These are phyloP conservation scores for Scaptomyza cyrtandrae DNA, from an alignment of 2,888 invertebrate species.

Conservation along the genomic window DNA sequence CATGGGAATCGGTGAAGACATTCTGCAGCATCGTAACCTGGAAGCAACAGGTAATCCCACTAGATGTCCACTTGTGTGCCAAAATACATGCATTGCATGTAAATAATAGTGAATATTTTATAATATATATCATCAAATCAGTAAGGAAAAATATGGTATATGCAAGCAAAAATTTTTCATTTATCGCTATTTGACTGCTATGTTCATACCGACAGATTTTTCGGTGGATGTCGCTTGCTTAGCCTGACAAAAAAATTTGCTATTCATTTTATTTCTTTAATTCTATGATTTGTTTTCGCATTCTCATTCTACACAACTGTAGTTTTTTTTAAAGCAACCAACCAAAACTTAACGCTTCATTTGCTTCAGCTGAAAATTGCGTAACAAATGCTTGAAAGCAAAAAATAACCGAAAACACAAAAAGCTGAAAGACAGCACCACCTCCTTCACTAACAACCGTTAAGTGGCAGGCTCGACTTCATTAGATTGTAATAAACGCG, in stretches of 20 bases:
- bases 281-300: too few species aligned
- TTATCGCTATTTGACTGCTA: too few species aligned
- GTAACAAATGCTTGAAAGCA: constrained; percentile 45
- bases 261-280: too few species aligned
- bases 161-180: too few species aligned
- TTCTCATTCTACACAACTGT: not conserved
- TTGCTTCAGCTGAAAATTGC: constrained; percentile 56
- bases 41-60: constrained; percentile 15
- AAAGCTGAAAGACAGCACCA: constrained; percentile 37
- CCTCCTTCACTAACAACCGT: constrained; percentile 58
- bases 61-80: constrained; percentile 10
- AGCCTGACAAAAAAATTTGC: too few species aligned
- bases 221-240: too few species aligned
- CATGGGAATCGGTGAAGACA: constrained; percentile 41
- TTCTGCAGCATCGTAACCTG: constrained; percentile 18
- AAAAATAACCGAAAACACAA: constrained; percentile 9
- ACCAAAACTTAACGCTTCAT: constrained; percentile 59
- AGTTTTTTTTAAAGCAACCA: constrained; percentile 13
- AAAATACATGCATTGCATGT: constrained; percentile 13
- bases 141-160: not conserved
- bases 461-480: constrained; percentile 80
- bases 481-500: constrained; percentile 80
- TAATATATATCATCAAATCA: constrained; percentile 8
- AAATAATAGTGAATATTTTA: constrained; percentile 23
- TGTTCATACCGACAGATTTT: too few species aligned